A percentile compares a stretch with the other conserved stretches of the same genome.
These are phyloP conservation scores for Polymixis flavicincta DNA, from an alignment of 2,888 invertebrate species.

Conservation along the genomic window DNA sequence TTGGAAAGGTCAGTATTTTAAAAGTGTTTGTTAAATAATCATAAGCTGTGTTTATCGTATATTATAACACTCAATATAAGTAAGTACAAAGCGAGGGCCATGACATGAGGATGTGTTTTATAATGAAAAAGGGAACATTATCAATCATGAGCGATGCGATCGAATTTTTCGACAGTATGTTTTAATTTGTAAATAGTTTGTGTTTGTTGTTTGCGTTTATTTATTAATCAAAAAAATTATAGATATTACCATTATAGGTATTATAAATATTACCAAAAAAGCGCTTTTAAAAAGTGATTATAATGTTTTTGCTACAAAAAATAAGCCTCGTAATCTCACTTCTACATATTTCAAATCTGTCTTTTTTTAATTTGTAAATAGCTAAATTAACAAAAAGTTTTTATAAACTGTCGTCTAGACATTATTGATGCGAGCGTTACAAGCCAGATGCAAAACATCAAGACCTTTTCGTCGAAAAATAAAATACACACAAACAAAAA, in stretches of 20 bases:
- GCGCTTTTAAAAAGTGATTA: too few relatives aligned
- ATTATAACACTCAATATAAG: neutral
- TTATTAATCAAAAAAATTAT: too few relatives aligned
- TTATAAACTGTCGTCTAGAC: neutral
- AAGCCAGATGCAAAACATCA: neutral
- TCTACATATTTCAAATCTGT: neutral
- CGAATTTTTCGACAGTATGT: too few relatives aligned
- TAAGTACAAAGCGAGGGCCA: neutral
- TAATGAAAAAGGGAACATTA: too few relatives aligned
- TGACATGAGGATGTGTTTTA: too few relatives aligned
- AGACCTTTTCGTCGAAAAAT: neutral
- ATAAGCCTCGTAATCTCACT: neutral
- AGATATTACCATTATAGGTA: too few relatives aligned
- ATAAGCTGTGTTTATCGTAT: neutral
- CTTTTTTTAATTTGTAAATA: neutral
- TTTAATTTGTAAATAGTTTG: too few relatives aligned
- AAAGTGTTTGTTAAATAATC: neutral
- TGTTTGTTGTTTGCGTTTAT: too few relatives aligned
- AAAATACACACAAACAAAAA: neutral
- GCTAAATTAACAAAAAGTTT: neutral
- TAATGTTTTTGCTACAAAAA: too few relatives aligned
- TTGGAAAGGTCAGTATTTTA: conserved; percentile 10
- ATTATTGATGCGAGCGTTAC: neutral
- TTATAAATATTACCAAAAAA: too few relatives aligned
- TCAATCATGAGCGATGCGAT: too few relatives aligned